Conservation (phyloP, 2,797 vertebrate genomes). For the Squalus acanthias region DNA sequence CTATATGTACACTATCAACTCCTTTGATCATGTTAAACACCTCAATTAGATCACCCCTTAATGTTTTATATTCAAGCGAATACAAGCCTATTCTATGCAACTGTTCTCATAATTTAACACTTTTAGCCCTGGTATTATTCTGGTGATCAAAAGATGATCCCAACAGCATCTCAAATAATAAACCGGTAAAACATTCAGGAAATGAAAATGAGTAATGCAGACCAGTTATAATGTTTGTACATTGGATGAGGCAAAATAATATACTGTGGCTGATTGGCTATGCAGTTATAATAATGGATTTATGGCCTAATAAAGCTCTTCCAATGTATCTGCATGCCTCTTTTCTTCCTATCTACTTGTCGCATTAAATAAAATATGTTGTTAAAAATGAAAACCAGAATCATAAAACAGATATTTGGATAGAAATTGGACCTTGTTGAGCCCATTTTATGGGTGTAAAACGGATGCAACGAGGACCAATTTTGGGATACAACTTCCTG, state of each 20-base stretch:
- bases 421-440: background rate
- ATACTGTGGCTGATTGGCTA: background rate
- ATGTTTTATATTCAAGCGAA: background rate
- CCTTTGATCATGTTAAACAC: no score
- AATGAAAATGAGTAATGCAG: background rate
- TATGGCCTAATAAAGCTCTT: background rate
- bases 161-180: background rate
- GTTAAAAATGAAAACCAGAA: background rate
- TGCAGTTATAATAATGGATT: background rate
- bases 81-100: background rate
- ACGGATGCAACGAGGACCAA: background rate
- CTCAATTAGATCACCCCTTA: background rate
- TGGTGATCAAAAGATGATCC: no score
- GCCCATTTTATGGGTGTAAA: background rate
- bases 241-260: background rate
- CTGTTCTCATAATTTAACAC: background rate
- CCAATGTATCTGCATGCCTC: background rate
- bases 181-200: background rate
- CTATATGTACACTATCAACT: background rate
- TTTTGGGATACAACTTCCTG: background rate
- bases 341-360: background rate
- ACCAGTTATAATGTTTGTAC: background rate
- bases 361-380: background rate
- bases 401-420: background rate
- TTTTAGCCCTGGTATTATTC: no score